These are phyloP conservation scores for Dallia pectoralis DNA, from an alignment of 2,797 vertebrate species.

Conservation along the genomic window DNA sequence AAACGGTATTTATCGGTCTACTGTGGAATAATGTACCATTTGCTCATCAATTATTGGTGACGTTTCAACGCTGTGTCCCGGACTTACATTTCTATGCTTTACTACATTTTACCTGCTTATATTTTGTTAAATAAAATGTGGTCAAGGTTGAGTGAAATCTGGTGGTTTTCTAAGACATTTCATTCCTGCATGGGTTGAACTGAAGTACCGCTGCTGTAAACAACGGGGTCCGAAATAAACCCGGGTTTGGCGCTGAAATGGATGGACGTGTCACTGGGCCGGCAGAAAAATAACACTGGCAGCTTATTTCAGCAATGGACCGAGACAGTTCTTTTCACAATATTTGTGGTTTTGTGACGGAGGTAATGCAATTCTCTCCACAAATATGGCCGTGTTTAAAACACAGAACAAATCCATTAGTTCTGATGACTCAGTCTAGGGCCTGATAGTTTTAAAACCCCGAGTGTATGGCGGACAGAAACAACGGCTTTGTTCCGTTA, in stretches of 20 bases:
- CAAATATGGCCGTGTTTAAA: background rate
- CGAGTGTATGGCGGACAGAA: background rate
- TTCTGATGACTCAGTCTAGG: background rate
- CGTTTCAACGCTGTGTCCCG: constrained; percentile 74
- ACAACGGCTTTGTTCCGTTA: background rate
- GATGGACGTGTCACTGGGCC: background rate
- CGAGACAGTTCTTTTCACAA: background rate
- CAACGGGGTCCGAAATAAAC: background rate
- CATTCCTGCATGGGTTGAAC: background rate
- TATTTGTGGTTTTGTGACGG: background rate
- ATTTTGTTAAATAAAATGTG: constrained; percentile 83
- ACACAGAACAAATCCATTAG: background rate
- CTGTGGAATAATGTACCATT: constrained; percentile 72
- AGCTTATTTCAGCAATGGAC: background rate
- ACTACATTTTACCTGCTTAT: constrained; percentile 80
- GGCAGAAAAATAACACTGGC: background rate
- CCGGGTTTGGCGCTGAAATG: background rate
- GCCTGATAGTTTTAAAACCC: background rate
- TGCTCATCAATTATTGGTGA: constrained; percentile 71
- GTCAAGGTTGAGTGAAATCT: constrained; percentile 73
- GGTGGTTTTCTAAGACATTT: constrained; percentile 37
- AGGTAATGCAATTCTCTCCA: background rate
- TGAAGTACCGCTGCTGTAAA: background rate
- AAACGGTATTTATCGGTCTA: constrained; percentile 61
- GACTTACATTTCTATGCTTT: constrained; percentile 80